phyloP scores from a whole-genome alignment of 1,140 invertebrate genomes.

The Aphidius ervi region DNA sequence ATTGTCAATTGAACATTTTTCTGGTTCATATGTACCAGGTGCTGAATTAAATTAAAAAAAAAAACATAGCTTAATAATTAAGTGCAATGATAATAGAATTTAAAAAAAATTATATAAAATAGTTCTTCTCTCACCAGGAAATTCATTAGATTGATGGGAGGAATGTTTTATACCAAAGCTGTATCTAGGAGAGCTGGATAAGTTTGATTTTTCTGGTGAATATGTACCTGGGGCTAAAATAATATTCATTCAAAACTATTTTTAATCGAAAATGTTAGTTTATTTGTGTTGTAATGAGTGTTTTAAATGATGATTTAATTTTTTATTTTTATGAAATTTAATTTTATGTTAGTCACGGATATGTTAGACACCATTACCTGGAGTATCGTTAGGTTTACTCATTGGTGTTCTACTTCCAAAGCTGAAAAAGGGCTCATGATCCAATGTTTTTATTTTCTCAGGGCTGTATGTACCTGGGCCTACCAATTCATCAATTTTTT shows the following conservation, averaged over 20 bases:
- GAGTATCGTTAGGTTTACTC: constrained; percentile 36
- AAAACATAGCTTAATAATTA: not conserved
- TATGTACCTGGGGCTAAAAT: constrained; percentile 58
- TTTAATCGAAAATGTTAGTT: not conserved
- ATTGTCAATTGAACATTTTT: constrained; percentile 61
- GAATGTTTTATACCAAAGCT: constrained; percentile 58
- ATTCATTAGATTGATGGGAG: constrained; percentile 52
- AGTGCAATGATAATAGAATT: not conserved
- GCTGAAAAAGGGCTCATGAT: constrained; percentile 52
- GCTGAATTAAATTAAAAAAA: constrained; percentile 35
- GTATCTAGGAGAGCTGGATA: constrained; percentile 59
- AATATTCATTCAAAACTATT: not conserved
- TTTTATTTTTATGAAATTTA: not conserved
- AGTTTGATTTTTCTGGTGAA: constrained; percentile 60
- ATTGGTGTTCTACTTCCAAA: constrained; percentile 55
- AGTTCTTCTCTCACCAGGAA: constrained; percentile 44
- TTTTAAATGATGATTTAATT: not conserved
- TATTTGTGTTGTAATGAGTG: not conserved
- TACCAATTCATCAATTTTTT: constrained; percentile 20
- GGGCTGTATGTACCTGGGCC: constrained; percentile 34
- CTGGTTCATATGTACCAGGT: constrained; percentile 56
- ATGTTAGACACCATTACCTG: constrained; percentile 33
- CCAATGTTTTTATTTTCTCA: constrained; percentile 37
- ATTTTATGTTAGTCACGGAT: constrained; percentile 14
- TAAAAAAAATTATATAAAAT: not conserved